These are phyloP conservation scores for Macroramphosus scolopax DNA, from an alignment of 2,797 vertebrate species.

Conservation along the genomic window DNA sequence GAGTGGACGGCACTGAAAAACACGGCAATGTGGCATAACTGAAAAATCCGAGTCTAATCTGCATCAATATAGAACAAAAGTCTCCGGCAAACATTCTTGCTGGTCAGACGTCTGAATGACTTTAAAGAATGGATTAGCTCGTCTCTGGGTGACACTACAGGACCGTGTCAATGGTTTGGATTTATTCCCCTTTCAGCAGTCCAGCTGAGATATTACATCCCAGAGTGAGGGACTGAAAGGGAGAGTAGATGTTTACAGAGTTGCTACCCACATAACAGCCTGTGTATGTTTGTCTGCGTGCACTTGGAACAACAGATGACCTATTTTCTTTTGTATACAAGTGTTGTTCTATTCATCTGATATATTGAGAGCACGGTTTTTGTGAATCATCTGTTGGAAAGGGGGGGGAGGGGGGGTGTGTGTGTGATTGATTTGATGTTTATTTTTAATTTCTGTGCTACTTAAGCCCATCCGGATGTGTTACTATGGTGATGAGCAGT, in stretches of 20 bases:
- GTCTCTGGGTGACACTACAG: slow-evolving; percentile 12
- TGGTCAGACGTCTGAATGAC: too few relatives aligned
- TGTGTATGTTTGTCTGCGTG: slow-evolving; percentile 45
- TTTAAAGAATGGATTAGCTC: too few relatives aligned
- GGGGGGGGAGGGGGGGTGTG: slow-evolving; percentile 14
- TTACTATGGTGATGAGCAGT: slow-evolving; percentile 6
- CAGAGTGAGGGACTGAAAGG: slow-evolving; percentile 34
- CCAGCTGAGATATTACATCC: slow-evolving; percentile 7
- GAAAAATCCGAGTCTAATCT: too few relatives aligned
- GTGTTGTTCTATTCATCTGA: slow-evolving; percentile 50
- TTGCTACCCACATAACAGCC: slow-evolving; percentile 43
- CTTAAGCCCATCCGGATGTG: slow-evolving; percentile 42
- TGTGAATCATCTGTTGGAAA: slow-evolving; percentile 47
- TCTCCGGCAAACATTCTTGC: too few relatives aligned
- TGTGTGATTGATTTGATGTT: slow-evolving; percentile 51
- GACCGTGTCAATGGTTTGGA: slow-evolving; percentile 2
- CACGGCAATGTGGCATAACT: too few relatives aligned
- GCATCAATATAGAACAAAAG: too few relatives aligned
- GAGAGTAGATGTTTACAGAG: slow-evolving; percentile 57
- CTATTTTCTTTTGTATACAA: slow-evolving; percentile 49
- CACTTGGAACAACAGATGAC: slow-evolving; percentile 55
- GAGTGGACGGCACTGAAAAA: slow-evolving; percentile 8
- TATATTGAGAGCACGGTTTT: slow-evolving; percentile 55
- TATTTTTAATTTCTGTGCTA: slow-evolving; percentile 59
- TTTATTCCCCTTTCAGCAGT: slow-evolving; percentile 19